Evolutionary conservation across 2,113 vertebrate species (phyloP).

Genomic region (Melanerpes formicivorus): DNA sequence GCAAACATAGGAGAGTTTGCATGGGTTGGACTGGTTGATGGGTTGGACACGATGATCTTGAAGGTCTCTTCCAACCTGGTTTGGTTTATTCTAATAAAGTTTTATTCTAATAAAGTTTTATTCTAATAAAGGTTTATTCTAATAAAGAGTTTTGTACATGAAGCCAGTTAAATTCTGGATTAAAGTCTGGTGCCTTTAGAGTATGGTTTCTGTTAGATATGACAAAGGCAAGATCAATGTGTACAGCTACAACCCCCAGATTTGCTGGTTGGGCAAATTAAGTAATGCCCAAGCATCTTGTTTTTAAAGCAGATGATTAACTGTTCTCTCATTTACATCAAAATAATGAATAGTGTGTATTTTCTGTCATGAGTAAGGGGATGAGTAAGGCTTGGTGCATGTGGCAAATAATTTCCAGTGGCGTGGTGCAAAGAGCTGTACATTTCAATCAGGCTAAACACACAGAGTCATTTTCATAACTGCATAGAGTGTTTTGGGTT

Average conservation of each 20-base stretch:
- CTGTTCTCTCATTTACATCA: not conserved
- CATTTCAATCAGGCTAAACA: not conserved
- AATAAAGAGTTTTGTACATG: not conserved
- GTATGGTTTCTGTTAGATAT: not conserved
- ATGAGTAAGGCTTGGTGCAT: not conserved
- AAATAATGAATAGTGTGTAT: not conserved
- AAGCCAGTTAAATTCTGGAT: no score
- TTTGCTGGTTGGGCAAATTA: constrained; percentile 1
- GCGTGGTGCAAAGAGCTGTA: not conserved
- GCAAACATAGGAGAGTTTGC: not conserved
- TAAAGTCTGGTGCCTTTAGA: not conserved
- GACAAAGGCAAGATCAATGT: not conserved
- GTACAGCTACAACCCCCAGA: not conserved
- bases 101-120: no score
- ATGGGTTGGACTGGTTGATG: no score
- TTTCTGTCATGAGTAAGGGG: not conserved
- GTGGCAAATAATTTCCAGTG: not conserved
- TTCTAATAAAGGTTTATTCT: no score
- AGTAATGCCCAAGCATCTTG: constrained; percentile 3
- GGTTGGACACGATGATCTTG: no score
- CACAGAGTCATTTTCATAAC: not conserved
- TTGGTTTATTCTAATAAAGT: no score
- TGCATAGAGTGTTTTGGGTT: no score
- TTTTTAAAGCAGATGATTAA: constrained; percentile 12
- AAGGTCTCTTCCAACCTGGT: no score